phyloP scores from a whole-genome alignment of 2,888 invertebrate genomes.

The Sinhomidia bicolor region DNA sequence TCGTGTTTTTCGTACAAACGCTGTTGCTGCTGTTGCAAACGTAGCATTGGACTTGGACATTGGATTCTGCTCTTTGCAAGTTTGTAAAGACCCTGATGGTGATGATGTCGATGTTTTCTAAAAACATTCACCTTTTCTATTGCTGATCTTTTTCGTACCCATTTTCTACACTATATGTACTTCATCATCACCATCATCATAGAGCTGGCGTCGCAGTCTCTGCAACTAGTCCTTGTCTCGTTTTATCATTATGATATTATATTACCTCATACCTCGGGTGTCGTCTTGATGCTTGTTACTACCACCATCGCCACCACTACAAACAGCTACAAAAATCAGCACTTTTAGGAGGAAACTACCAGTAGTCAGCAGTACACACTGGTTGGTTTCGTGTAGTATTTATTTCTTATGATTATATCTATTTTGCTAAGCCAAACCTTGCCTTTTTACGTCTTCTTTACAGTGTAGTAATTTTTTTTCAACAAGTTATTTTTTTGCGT shows the following conservation, averaged over 20 bases:
- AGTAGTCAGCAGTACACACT: background rate
- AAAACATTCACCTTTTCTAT: constrained; percentile 62
- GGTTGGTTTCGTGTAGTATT: background rate
- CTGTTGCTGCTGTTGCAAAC: too few relatives aligned
- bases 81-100: constrained; percentile 7
- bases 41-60: constrained; percentile 34
- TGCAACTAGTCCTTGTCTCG: constrained; percentile 30
- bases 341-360: background rate
- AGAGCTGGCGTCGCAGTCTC: constrained; percentile 20
- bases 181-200: constrained; percentile 14
- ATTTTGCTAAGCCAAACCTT: constrained; percentile 19
- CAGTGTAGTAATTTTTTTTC: background rate
- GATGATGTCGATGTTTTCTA: constrained; percentile 25
- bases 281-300: background rate
- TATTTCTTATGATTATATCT: background rate
- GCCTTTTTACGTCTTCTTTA: constrained; percentile 4
- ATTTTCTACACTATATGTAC: background rate
- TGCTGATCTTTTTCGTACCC: constrained; percentile 55
- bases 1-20: too few relatives aligned
- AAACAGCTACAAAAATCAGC: background rate
- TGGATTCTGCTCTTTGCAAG: constrained; percentile 47
- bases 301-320: background rate
- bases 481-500: background rate
- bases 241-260: constrained; percentile 25
- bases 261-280: constrained; percentile 18